A percentile compares a stretch with the other conserved stretches of the same genome.
These are phyloP conservation scores for Condylura cristata DNA, from an alignment of 2,113 vertebrate genomes.

Conservation along the genomic window DNA sequence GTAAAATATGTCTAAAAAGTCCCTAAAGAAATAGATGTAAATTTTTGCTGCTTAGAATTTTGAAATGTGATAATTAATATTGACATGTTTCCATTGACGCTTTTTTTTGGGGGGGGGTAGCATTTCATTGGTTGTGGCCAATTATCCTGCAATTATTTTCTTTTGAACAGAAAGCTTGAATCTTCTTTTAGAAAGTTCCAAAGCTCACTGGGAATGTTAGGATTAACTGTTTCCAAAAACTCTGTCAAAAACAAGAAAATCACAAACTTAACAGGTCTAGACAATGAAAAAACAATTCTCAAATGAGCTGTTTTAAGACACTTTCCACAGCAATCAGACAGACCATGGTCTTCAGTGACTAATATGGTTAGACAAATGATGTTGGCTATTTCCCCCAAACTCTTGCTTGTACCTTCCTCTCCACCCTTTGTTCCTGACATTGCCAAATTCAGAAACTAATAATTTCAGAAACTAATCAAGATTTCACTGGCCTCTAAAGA, in stretches of 20 bases:
- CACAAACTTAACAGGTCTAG: not conserved
- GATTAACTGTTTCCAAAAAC: slow-evolving; percentile 5
- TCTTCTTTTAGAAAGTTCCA: not conserved
- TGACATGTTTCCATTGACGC: not conserved
- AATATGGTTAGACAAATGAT: not conserved
- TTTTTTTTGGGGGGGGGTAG: not conserved
- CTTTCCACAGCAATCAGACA: slow-evolving; percentile 2
- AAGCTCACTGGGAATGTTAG: not conserved
- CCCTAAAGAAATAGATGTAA: not conserved
- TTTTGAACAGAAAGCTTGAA: not conserved
- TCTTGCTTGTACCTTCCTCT: not conserved
- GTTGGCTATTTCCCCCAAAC: not conserved
- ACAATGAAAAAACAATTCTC: not conserved
- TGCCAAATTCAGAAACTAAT: not conserved
- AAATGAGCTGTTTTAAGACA: not conserved
- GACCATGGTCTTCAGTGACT: not conserved
- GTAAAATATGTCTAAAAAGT: not conserved
- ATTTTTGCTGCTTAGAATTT: slow-evolving; percentile 38
- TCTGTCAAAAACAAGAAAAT: not conserved
- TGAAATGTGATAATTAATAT: not conserved
- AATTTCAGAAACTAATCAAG: not conserved
- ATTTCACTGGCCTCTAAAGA: not conserved
- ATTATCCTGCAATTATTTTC: not conserved
- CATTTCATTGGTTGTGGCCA: not conserved
- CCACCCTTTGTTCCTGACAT: slow-evolving; percentile 44